phyloP scores from a whole-genome alignment of 2,888 invertebrate genomes.

The Himalopsyche kuldschensis region DNA sequence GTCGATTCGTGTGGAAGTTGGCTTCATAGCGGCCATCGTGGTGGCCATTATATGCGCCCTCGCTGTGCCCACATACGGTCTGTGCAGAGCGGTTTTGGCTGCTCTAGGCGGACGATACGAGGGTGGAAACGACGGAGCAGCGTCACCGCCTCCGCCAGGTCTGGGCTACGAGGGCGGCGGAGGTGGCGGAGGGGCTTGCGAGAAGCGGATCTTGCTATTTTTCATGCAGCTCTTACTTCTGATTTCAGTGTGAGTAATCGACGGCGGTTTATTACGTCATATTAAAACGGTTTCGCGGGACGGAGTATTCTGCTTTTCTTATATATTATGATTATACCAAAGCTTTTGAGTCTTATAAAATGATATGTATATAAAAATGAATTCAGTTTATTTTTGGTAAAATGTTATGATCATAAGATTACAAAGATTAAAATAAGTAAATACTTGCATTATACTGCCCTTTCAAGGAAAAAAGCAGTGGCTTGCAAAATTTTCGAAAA shows the following conservation, averaged over 20 bases:
- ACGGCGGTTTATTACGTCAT: neutral
- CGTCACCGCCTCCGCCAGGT: slow-evolving; percentile 45
- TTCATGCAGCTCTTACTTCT: slow-evolving; percentile 51
- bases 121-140: slow-evolving; percentile 18
- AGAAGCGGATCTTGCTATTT: slow-evolving; percentile 47
- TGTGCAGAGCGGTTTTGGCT: slow-evolving; percentile 60
- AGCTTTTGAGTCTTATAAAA: too few relatives aligned
- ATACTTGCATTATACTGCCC: too few relatives aligned
- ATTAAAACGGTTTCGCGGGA: neutral
- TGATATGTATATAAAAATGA: too few relatives aligned
- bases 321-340: too few relatives aligned
- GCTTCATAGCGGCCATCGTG: slow-evolving; percentile 66
- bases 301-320: too few relatives aligned
- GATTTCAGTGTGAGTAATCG: slow-evolving; percentile 52
- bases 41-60: slow-evolving; percentile 66
- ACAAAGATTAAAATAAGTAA: too few relatives aligned
- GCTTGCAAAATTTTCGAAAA: too few relatives aligned
- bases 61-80: slow-evolving; percentile 62
- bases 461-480: too few relatives aligned
- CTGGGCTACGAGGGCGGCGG: slow-evolving; percentile 44
- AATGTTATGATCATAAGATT: too few relatives aligned
- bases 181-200: slow-evolving; percentile 51
- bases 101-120: slow-evolving; percentile 43
- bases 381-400: too few relatives aligned
- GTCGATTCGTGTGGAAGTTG: slow-evolving; percentile 72